phyloP scores from a whole-genome alignment of 1,140 invertebrate species.

The Chymomyza costata region DNA sequence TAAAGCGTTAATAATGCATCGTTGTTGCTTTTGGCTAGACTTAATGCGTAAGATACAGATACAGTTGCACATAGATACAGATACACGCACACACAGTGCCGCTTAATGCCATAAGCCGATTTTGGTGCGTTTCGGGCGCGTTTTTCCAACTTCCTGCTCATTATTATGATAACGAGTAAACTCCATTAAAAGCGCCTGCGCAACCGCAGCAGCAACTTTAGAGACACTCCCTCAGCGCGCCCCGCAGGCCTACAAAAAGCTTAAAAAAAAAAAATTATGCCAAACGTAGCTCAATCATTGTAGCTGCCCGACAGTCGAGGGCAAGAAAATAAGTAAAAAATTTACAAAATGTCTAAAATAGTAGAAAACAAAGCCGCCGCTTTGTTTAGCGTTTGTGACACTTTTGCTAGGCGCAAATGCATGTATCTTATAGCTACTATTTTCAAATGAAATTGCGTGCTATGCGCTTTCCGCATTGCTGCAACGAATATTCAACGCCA shows the following conservation, averaged over 20 bases:
- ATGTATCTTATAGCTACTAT: not conserved
- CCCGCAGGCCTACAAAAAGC: no score
- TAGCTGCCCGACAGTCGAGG: not conserved
- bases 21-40: constrained; percentile 1
- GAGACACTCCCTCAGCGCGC: no score
- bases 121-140: constrained; percentile 32
- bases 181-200: no score
- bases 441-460: constrained; percentile 15
- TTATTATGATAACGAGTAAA: constrained; percentile 42
- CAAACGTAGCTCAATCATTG: not conserved
- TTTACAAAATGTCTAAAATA: no score
- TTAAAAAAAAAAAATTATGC: constrained; percentile 11
- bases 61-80: no score
- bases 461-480: constrained; percentile 38
- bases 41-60: no score
- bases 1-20: constrained; percentile 6
- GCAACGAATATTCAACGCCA: constrained; percentile 19
- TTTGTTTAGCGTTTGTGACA: not conserved
- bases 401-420: not conserved
- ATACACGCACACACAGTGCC: constrained; percentile 30
- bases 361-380: no score
- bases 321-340: no score
- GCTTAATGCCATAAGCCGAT: constrained; percentile 64
- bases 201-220: no score
- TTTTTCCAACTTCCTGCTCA: constrained; percentile 56